phyloP scores from a whole-genome alignment of 2,113 vertebrate species.

The Lichenostomus cassidix region DNA sequence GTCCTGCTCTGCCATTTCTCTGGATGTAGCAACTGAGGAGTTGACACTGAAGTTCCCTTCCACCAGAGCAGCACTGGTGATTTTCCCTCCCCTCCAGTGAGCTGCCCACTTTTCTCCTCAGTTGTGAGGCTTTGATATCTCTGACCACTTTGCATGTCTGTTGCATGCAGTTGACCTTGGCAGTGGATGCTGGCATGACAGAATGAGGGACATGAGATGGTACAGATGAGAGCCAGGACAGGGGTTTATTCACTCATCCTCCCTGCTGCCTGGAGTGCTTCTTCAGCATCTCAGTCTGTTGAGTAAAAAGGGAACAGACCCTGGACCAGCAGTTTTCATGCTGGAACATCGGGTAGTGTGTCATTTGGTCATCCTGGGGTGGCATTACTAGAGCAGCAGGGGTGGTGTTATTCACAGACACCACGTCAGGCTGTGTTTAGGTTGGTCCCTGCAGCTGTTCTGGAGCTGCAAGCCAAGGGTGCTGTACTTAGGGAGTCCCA shows the following conservation, averaged over 20 bases:
- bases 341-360: accelerated
- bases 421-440: accelerated
- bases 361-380: background rate
- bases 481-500: background rate
- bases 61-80: background rate
- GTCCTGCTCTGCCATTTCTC: background rate
- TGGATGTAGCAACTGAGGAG: background rate
- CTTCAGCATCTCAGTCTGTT: background rate
- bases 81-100: background rate
- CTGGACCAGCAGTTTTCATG: background rate
- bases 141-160: background rate
- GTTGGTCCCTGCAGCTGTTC: background rate
- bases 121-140: background rate
- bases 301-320: background rate
- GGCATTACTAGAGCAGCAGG: background rate
- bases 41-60: background rate
- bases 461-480: accelerated
- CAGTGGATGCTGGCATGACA: background rate
- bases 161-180: background rate
- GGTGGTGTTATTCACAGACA: background rate
- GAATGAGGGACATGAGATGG: background rate
- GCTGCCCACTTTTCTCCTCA: background rate
- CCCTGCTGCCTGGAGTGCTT: background rate
- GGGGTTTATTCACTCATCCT: background rate
- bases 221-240: accelerated